phyloP scores from a whole-genome alignment of 2,888 invertebrate genomes.

The Cryptosula pallasiana region DNA sequence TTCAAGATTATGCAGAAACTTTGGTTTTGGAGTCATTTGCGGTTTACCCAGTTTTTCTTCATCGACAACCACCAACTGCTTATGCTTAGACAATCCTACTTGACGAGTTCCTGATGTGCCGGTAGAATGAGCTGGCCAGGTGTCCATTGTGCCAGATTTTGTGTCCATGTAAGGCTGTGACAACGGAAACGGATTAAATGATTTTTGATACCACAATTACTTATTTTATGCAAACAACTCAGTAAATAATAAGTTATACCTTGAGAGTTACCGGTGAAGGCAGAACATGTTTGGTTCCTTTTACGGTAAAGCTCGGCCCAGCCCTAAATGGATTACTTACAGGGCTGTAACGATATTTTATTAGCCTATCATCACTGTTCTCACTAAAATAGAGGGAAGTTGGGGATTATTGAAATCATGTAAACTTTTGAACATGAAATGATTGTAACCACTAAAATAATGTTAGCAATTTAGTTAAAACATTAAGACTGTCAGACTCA shows the following conservation, averaged over 20 bases:
- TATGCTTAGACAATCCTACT: conserved; percentile 44
- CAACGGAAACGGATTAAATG: no score
- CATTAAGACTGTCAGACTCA: not conserved
- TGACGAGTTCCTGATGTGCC: conserved; percentile 37
- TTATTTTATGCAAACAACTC: no score
- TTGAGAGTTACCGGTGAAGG: conserved; percentile 41
- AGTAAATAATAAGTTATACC: no score
- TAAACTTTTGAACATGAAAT: no score
- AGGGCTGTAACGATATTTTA: conserved; percentile 2
- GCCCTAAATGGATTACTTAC: conserved; percentile 26
- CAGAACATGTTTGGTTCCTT: conserved; percentile 35
- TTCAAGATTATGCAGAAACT: conserved; percentile 51
- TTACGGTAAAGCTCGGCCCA: conserved; percentile 39
- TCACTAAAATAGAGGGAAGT: no score
- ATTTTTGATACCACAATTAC: no score
- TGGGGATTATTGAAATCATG: no score
- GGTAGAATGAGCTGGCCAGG: conserved; percentile 54
- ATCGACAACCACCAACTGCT: conserved; percentile 42
- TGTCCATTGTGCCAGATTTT: conserved; percentile 46
- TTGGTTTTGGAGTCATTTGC: conserved; percentile 38
- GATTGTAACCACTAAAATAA: not conserved
- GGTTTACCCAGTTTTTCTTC: conserved; percentile 45
- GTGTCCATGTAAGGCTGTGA: conserved; percentile 47
- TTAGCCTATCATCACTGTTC: not conserved
- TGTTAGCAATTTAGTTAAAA: not conserved